phyloP scores from a whole-genome alignment of 2,888 invertebrate genomes.

The Chymomyza fuscimana region DNA sequence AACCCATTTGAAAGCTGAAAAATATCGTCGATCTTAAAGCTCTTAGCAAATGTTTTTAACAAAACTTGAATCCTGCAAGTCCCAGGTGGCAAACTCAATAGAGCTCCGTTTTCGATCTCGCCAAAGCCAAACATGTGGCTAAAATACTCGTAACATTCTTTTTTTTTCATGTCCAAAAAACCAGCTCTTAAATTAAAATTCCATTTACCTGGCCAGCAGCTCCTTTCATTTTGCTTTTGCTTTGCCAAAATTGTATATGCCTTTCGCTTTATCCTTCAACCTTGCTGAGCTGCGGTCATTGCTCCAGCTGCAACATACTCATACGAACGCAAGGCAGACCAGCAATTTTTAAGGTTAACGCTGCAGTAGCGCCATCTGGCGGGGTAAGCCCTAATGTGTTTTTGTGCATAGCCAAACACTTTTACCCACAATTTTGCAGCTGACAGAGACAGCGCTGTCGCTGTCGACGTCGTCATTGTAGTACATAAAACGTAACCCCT shows the following conservation, averaged over 20 bases:
- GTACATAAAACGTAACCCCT: slow-evolving; percentile 64
- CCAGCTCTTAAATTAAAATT: background rate
- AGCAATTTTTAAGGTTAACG: slow-evolving; percentile 62
- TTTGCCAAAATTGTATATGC: slow-evolving; percentile 17
- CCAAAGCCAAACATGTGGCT: background rate
- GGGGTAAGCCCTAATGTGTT: slow-evolving; percentile 16
- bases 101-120: too few species aligned
- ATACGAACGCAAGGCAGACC: slow-evolving; percentile 39
- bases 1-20: too few species aligned
- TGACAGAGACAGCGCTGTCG: slow-evolving; percentile 7
- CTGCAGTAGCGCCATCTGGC: slow-evolving; percentile 56
- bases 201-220: background rate
- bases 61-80: too few species aligned
- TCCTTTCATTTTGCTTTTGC: background rate
- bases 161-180: background rate
- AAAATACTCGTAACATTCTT: background rate
- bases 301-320: slow-evolving; percentile 55
- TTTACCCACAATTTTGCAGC: slow-evolving; percentile 23
- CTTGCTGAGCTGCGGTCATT: slow-evolving; percentile 72
- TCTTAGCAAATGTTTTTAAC: too few species aligned
- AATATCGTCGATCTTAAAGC: too few species aligned
- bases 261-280: slow-evolving; percentile 70
- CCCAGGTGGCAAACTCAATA: too few species aligned
- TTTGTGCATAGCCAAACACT: slow-evolving; percentile 37
- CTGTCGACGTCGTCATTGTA: slow-evolving; percentile 15